phyloP scores from a whole-genome alignment of 2,797 vertebrate genomes.

The Falco rusticolus region DNA sequence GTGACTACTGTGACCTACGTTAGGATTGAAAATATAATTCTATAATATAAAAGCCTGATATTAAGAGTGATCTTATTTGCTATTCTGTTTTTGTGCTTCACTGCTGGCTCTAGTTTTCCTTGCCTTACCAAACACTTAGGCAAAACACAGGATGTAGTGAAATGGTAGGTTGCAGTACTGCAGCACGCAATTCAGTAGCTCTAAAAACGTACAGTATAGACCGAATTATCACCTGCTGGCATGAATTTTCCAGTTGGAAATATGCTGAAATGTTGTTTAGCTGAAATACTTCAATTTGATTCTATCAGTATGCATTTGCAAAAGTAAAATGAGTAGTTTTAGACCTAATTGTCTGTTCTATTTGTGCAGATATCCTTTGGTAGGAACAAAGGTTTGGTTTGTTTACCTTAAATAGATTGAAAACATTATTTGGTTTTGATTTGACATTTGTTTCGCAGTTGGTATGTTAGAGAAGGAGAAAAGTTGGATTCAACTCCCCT shows the following conservation, averaged over 20 bases:
- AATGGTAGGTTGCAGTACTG: neutral
- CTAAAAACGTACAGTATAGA: neutral
- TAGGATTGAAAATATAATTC: conserved; percentile 39
- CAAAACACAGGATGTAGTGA: neutral
- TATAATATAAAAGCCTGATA: conserved; percentile 3
- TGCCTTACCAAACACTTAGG: neutral
- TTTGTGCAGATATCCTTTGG: neutral
- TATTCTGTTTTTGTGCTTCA: conserved; percentile 9
- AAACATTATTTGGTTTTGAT: neutral
- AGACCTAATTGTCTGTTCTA: neutral
- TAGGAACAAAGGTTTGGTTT: neutral
- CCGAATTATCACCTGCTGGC: neutral
- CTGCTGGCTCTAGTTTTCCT: neutral
- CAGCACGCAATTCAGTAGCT: neutral
- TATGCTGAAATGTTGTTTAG: neutral
- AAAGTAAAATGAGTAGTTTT: neutral
- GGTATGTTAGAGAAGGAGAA: neutral
- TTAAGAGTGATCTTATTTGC: conserved; percentile 6
- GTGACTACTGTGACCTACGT: conserved; percentile 50
- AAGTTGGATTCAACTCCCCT: neutral
- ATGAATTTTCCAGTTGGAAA: neutral
- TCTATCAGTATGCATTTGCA: neutral
- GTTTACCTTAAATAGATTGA: neutral
- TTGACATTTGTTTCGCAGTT: neutral
- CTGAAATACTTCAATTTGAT: neutral